Evolutionary conservation across 2,888 invertebrate genomes (phyloP).

Genomic region (Drosophila histrio): DNA sequence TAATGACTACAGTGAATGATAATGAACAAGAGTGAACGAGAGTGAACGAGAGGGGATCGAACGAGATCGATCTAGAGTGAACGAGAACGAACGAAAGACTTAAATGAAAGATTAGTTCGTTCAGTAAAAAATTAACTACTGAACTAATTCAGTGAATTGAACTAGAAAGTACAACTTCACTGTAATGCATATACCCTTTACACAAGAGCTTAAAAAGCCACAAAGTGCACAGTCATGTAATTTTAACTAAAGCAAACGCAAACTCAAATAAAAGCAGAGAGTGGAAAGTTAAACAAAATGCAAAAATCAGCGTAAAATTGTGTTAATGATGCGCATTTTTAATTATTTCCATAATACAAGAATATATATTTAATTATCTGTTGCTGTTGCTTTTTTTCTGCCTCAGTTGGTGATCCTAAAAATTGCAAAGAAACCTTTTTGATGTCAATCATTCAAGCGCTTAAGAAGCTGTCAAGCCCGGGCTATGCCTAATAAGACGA

Average conservation of each 20-base stretch:
- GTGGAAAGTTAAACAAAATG: slow-evolving; percentile 27
- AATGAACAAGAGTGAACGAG: too few relatives aligned
- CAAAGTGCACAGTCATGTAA: slow-evolving; percentile 36
- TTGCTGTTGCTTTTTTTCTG: slow-evolving; percentile 25
- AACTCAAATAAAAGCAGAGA: slow-evolving; percentile 19
- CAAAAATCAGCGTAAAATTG: slow-evolving; percentile 48
- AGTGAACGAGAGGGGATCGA: too few relatives aligned
- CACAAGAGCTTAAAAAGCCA: background rate
- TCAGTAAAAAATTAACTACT: too few relatives aligned
- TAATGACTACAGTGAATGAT: too few relatives aligned
- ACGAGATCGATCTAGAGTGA: too few relatives aligned
- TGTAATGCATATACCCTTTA: background rate
- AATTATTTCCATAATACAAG: slow-evolving; percentile 52
- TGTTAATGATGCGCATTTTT: slow-evolving; percentile 67
- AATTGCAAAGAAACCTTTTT: slow-evolving; percentile 65
- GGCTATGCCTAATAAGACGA: slow-evolving; percentile 71
- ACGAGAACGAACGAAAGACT: too few relatives aligned
- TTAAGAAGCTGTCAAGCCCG: slow-evolving; percentile 75
- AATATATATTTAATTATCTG: slow-evolving; percentile 56
- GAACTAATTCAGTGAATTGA: too few relatives aligned
- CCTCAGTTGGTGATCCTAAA: slow-evolving; percentile 28
- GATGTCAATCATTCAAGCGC: slow-evolving; percentile 80
- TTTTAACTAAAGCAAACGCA: slow-evolving; percentile 23
- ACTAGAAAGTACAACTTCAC: too few relatives aligned
- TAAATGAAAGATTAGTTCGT: too few relatives aligned